Percentiles rank a stretch among this genome's conserved stretches.
phyloP scores from a whole-genome alignment of 2,888 invertebrate genomes.

The Aelia acuminata region DNA sequence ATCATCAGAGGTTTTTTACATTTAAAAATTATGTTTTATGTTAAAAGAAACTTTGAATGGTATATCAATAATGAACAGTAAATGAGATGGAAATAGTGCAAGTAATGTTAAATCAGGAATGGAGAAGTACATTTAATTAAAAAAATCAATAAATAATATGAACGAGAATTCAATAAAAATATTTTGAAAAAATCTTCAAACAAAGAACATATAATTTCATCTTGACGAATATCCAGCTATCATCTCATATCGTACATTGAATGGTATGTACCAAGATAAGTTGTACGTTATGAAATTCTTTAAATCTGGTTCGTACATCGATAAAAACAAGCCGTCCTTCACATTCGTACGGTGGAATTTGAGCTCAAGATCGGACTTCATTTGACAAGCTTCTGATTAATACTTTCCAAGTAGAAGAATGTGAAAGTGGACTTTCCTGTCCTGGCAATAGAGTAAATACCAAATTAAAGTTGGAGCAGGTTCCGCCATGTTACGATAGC shows the following conservation, averaged over 20 bases:
- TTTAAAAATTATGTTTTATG: no score
- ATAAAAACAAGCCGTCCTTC: conserved; percentile 41
- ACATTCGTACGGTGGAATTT: conserved; percentile 29
- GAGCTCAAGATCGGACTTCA: conserved; percentile 39
- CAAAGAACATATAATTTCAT: no score
- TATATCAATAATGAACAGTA: no score
- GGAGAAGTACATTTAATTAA: no score
- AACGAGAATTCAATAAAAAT: no score
- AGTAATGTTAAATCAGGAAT: no score
- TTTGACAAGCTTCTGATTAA: conserved; percentile 40
- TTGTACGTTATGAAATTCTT: background rate
- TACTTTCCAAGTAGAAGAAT: conserved; percentile 41
- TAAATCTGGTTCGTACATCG: background rate
- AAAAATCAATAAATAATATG: no score
- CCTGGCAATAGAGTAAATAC: conserved; percentile 6
- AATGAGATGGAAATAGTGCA: no score
- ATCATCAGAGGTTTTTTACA: no score
- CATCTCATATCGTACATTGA: background rate
- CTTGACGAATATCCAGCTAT: no score
- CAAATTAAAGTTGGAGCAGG: conserved; percentile 17
- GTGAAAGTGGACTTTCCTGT: conserved; percentile 33
- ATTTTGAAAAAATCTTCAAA: no score
- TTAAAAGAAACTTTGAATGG: no score
- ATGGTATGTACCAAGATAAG: background rate
- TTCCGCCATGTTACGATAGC: background rate